Evolutionary conservation across 1,140 invertebrate genomes (phyloP), one percentile per base, ranked within the genome.

Genomic region (Paraescarpia echinospica): DNA sequence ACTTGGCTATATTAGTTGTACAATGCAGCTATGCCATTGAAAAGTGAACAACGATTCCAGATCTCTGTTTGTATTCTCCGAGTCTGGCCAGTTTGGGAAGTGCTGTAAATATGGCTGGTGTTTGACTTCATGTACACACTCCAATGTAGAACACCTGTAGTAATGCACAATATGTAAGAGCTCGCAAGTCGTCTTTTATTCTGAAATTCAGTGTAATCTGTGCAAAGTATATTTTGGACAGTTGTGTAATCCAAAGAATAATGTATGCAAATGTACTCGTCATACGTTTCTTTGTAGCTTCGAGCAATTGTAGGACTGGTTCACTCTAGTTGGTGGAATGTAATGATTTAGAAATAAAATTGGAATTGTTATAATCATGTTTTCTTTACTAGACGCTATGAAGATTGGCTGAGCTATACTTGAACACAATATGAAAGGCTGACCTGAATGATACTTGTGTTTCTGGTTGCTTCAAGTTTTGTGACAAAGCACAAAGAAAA

Each of bases 281-380:
- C 59, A 77, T 77, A 77, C 59, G 2, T 77, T 77, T 77, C 14
- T 77, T 77, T 77, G 59, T 18, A 77, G 59, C 59, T 12, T 77
- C 59, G 59, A 77, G 59, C 27, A 77, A 77, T 77, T 77, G 27
- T 77, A 77, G 14, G 22, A 77, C 27, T 77, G 59, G 59, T 18
- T 77, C 59, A 77, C 22, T 77, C 2, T 77, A 77, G 59, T 77
- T 77, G 59, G 22, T 77, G 59, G 9, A 77, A 77, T 77, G 59
- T 77, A 77, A 77, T 77, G 59, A 77, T 77, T 77, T 77, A 77
- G 59, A 77, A 77, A 77, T 77, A 77, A 77, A 77, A 77, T 77
- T 77, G 14, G 59, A 77, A 77, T 27, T 77, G 59, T 77, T 77
- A 0, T 77, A 77, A 77, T 77, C 22, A 27, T 77, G 59, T 77